phyloP scores from a whole-genome alignment of 53 echinoderm and acorn worm genomes.

The Patiria pectinifera region DNA sequence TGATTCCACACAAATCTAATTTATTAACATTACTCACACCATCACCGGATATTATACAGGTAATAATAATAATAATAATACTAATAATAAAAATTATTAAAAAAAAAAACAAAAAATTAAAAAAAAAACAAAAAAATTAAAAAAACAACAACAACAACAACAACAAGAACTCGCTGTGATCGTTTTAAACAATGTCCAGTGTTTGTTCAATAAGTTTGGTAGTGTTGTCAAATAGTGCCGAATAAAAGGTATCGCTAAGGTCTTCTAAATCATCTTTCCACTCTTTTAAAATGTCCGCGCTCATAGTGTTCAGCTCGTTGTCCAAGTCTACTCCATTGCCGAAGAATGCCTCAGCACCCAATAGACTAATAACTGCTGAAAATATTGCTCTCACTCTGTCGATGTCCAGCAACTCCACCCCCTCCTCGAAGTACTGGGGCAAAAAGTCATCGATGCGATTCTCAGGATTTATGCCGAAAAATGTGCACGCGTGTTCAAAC shows the following conservation, averaged over 20 bases:
- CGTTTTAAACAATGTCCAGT: neutral
- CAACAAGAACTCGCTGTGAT: no score
- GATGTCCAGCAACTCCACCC: neutral
- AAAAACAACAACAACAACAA: no score
- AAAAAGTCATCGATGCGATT: neutral
- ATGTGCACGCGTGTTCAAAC: no score
- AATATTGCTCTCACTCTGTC: neutral
- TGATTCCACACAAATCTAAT: no score
- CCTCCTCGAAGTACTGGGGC: neutral
- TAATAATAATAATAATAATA: no score
- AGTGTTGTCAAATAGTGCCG: neutral
- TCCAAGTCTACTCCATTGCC: neutral
- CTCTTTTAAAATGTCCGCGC: constrained; percentile 14
- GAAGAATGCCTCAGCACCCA: neutral
- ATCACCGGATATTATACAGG: no score
- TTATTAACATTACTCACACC: no score
- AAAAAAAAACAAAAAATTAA: no score
- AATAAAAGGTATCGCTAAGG: neutral
- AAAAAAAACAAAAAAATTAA: no score
- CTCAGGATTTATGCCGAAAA: neutral
- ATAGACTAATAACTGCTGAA: neutral
- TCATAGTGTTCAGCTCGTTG: neutral
- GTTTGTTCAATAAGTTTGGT: neutral
- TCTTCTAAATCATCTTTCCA: neutral
- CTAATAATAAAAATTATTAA: no score